phyloP scores from a whole-genome alignment of 2,113 vertebrate species.

The Trematomus loennbergii region DNA sequence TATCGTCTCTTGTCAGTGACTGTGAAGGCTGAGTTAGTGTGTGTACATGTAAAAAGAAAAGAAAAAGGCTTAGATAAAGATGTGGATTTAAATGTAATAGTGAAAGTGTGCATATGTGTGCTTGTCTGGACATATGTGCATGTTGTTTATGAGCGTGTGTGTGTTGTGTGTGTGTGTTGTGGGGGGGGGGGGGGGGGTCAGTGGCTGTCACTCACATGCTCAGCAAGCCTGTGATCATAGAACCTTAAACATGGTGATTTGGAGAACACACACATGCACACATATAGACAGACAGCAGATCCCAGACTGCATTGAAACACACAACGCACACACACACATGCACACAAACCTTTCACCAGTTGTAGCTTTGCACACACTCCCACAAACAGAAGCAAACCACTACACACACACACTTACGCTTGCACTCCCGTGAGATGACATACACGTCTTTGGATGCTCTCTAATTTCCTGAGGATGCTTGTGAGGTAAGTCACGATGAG shows the following conservation, averaged over 20 bases:
- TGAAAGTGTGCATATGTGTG: slow-evolving; percentile 16
- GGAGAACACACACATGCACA: slow-evolving; percentile 16
- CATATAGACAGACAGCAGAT: slow-evolving; percentile 39
- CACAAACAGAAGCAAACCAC: slow-evolving; percentile 48
- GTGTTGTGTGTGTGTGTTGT: neutral
- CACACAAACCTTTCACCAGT: slow-evolving; percentile 25
- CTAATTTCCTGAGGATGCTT: slow-evolving; percentile 56
- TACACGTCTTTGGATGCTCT: slow-evolving; percentile 43
- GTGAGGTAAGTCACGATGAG: slow-evolving; percentile 47
- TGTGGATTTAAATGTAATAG: slow-evolving; percentile 5
- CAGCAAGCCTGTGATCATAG: slow-evolving; percentile 68
- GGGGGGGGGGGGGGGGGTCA: neutral
- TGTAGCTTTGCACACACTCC: slow-evolving; percentile 30
- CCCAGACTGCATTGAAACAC: slow-evolving; percentile 15
- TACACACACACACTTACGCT: slow-evolving; percentile 25
- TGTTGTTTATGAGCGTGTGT: slow-evolving; percentile 22
- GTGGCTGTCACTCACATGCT: slow-evolving; percentile 52
- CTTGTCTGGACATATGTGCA: slow-evolving; percentile 28
- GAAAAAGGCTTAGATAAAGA: neutral
- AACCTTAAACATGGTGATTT: slow-evolving; percentile 77
- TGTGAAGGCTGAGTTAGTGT: neutral
- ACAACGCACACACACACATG: slow-evolving; percentile 5
- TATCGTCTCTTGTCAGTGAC: slow-evolving; percentile 26
- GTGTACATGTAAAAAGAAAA: neutral
- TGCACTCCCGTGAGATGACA: slow-evolving; percentile 43